Conservation (phyloP, 2,888 invertebrate genomes). For the Acleris holmiana region DNA sequence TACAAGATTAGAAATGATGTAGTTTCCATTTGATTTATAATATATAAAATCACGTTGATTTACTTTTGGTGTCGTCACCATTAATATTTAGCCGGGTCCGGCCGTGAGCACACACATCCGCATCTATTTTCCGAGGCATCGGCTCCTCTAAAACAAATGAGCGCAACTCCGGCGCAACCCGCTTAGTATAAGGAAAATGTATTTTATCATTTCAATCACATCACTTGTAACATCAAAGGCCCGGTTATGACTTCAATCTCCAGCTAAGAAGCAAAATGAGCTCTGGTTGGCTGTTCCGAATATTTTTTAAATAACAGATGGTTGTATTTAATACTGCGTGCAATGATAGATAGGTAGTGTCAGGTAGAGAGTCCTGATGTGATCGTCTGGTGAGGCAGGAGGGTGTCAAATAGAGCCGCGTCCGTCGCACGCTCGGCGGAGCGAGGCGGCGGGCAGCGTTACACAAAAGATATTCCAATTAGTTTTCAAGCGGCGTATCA, state of each 20-base stretch:
- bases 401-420: conserved; percentile 68
- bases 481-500: conserved; percentile 24
- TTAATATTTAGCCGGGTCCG: conserved; percentile 40
- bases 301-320: conserved; percentile 21
- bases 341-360: conserved; percentile 33
- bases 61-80: conserved; percentile 44
- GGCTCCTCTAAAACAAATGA: conserved; percentile 4
- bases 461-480: conserved; percentile 35
- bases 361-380: conserved; percentile 30
- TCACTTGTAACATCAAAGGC: conserved; percentile 46
- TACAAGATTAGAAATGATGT: conserved; percentile 30
- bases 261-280: conserved; percentile 28
- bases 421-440: conserved; percentile 55
- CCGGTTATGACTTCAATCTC: conserved; percentile 34
- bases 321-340: conserved; percentile 21
- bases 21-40: conserved; percentile 25
- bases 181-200: conserved; percentile 22
- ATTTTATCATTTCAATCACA: conserved; percentile 41
- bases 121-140: conserved; percentile 33
- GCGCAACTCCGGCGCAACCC: conserved; percentile 6
- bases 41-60: conserved; percentile 46
- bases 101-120: conserved; percentile 42
- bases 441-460: conserved; percentile 41
- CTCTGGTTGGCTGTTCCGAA: conserved; percentile 21
- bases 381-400: conserved; percentile 46